Evolutionary conservation across 2,113 vertebrate species (phyloP).

Genomic region (Irena cyanogastra): DNA sequence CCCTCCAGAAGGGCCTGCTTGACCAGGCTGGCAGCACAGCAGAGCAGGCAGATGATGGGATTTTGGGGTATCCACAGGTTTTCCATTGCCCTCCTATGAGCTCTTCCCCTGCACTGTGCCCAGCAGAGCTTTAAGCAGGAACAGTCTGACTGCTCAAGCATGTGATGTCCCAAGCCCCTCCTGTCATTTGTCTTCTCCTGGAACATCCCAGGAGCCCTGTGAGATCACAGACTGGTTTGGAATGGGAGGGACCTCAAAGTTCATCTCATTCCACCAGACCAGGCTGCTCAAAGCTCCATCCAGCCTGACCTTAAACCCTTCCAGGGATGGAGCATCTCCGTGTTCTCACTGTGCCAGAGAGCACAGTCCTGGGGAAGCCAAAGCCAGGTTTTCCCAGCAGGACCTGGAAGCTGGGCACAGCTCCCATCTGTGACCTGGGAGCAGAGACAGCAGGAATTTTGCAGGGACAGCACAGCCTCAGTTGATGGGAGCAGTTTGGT

Average conservation of each 20-base stretch:
- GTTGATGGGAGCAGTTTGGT: neutral
- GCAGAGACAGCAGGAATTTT: neutral
- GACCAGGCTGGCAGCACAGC: neutral
- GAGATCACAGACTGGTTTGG: neutral
- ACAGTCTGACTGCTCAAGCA: neutral
- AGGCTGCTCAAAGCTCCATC: neutral
- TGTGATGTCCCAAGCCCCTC: neutral
- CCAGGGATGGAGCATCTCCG: fast-evolving
- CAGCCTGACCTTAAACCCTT: neutral
- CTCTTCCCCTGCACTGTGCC: neutral
- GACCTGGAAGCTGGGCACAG: neutral
- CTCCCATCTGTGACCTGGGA: neutral
- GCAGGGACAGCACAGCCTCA: neutral
- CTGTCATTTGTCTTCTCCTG: neutral
- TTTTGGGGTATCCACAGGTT: neutral
- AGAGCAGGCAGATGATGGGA: fast-evolving
- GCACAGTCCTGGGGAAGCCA: neutral
- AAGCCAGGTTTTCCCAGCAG: neutral
- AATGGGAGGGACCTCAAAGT: neutral
- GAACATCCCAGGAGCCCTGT: neutral
- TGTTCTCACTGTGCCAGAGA: neutral
- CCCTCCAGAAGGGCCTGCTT: neutral
- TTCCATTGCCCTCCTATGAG: neutral
- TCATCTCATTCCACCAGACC: neutral
- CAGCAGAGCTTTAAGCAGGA: neutral